Conservation (phyloP, 2,888 invertebrate species). For the Drosophila lutescens region DNA sequence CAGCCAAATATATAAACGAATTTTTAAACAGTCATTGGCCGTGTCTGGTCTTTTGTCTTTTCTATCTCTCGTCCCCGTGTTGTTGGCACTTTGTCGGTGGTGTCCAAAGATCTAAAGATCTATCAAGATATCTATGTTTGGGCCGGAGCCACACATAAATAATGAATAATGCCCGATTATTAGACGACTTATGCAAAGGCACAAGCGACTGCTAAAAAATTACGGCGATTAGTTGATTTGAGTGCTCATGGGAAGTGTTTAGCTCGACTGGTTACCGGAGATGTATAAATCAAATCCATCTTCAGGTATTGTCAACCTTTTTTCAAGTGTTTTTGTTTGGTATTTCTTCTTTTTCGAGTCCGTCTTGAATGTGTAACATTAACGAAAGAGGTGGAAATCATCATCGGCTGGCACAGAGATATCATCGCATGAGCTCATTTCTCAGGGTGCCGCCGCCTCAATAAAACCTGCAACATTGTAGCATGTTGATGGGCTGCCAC, state of each 20-base stretch:
- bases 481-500: constrained; percentile 74
- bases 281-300: constrained; percentile 12
- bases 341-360: not conserved
- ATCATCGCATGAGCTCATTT: constrained; percentile 27
- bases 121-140: constrained; percentile 45
- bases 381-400: not conserved
- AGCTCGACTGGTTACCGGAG: constrained; percentile 23
- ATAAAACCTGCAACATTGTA: constrained; percentile 70
- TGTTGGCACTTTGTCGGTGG: constrained; percentile 65
- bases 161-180: constrained; percentile 73
- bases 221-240: constrained; percentile 65
- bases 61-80: constrained; percentile 29
- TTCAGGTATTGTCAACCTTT: constrained; percentile 6
- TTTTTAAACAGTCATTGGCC: constrained; percentile 78
- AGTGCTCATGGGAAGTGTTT: constrained; percentile 49
- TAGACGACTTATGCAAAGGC: constrained; percentile 72
- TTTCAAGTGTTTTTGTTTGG: not conserved
- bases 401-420: not conserved
- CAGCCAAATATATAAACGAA: constrained; percentile 42
- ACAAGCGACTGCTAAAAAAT: constrained; percentile 56
- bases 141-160: constrained; percentile 58
- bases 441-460: constrained; percentile 40
- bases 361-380: not conserved
- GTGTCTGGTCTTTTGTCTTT: constrained; percentile 55
- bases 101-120: constrained; percentile 63